These are phyloP conservation scores for Cerceris ruficornis DNA, from an alignment of 2,888 invertebrate species.

Conservation along the genomic window DNA sequence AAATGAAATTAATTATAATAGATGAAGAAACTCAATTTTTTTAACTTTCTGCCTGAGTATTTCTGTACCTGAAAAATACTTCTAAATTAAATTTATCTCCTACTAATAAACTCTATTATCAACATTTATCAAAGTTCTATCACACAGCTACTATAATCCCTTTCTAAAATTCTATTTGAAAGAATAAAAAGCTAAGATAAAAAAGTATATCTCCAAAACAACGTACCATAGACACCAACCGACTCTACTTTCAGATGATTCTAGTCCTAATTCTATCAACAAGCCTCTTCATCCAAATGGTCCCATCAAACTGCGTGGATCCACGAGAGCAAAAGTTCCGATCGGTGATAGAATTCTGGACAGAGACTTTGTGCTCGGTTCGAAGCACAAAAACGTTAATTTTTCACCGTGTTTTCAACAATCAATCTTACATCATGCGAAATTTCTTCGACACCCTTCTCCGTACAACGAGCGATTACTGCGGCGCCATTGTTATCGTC, in stretches of 20 bases:
- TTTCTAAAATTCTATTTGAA: too few relatives aligned
- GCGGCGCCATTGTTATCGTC: slow-evolving; percentile 11
- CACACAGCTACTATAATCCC: too few relatives aligned
- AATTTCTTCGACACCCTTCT: slow-evolving; percentile 27
- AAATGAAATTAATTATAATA: too few relatives aligned
- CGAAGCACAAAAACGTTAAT: slow-evolving; percentile 29
- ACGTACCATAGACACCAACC: too few relatives aligned
- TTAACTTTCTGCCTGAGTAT: too few relatives aligned
- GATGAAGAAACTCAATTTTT: too few relatives aligned
- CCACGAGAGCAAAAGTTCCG: neutral
- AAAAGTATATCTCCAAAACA: too few relatives aligned
- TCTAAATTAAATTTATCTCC: too few relatives aligned
- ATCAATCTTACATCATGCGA: neutral
- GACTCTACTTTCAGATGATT: neutral
- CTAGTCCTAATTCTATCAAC: neutral
- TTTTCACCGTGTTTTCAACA: slow-evolving; percentile 26
- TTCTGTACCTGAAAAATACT: too few relatives aligned
- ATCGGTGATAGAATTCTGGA: slow-evolving; percentile 37
- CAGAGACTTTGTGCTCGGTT: slow-evolving; percentile 33
- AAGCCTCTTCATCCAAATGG: neutral
- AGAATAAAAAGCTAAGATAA: too few relatives aligned
- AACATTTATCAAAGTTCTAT: too few relatives aligned
- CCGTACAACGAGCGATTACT: slow-evolving; percentile 10
- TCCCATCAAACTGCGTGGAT: neutral
- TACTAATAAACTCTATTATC: too few relatives aligned